phyloP scores from a whole-genome alignment of 2,113 vertebrate species.

The Actinemys pallida region DNA sequence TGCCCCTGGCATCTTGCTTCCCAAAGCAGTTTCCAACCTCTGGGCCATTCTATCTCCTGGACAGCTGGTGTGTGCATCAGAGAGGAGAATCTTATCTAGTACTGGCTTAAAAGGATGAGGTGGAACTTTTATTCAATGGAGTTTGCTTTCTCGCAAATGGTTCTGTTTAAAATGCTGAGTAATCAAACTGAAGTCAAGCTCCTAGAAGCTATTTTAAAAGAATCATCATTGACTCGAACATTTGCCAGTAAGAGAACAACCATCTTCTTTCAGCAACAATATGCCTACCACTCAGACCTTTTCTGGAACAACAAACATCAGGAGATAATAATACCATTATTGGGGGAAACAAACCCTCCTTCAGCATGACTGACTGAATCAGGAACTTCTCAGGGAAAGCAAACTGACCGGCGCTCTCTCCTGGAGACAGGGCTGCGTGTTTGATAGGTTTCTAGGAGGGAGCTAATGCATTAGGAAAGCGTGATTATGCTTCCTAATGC shows the following conservation, averaged over 20 bases:
- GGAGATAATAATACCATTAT: neutral
- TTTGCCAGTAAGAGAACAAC: slow-evolving; percentile 13
- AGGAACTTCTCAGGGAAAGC: neutral
- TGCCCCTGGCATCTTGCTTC: neutral
- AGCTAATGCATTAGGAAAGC: neutral
- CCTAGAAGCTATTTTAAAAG: neutral
- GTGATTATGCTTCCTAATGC: neutral
- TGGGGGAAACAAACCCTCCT: neutral
- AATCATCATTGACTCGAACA: neutral
- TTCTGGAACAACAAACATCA: neutral
- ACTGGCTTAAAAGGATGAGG: neutral
- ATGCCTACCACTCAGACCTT: neutral
- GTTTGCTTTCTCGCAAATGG: neutral
- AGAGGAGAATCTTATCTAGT: neutral
- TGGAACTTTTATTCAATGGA: neutral
- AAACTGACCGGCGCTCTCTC: neutral
- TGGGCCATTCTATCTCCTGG: neutral
- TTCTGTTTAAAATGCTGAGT: slow-evolving; percentile 40
- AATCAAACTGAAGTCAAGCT: neutral
- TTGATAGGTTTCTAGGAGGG: neutral
- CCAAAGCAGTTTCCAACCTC: neutral
- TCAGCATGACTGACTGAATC: neutral
- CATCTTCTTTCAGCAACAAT: neutral
- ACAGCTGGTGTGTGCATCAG: neutral
- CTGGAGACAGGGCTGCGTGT: neutral